Conservation (phyloP, 2,113 vertebrate genomes). For the Erpornis zantholeuca region DNA sequence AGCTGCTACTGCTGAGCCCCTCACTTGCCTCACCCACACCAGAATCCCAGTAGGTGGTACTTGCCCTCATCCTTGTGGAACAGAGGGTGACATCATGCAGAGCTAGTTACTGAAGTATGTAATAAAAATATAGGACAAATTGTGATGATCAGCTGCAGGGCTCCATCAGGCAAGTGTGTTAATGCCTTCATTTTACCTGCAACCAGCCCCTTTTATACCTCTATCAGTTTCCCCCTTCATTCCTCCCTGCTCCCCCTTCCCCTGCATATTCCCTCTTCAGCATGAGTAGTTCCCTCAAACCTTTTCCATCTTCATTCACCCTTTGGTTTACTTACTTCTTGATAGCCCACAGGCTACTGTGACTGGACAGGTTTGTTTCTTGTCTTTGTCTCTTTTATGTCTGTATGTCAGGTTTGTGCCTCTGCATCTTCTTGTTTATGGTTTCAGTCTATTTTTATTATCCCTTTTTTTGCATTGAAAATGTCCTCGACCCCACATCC, state of each 20-base stretch:
- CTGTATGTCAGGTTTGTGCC: not conserved
- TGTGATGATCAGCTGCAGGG: not conserved
- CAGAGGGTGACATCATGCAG: not conserved
- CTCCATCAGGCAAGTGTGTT: not conserved
- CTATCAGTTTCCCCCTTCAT: not conserved
- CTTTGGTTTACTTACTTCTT: not conserved
- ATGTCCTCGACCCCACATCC: not conserved
- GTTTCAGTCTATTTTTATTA: not conserved
- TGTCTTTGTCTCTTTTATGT: not conserved
- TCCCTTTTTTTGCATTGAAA: not conserved
- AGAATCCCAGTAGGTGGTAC: not conserved
- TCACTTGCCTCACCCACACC: not conserved
- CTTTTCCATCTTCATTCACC: not conserved
- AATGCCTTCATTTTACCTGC: not conserved
- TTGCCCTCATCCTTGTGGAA: not conserved
- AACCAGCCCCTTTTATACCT: not conserved
- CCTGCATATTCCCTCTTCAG: not conserved
- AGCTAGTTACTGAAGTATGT: not conserved
- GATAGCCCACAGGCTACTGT: not conserved
- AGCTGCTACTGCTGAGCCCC: not conserved
- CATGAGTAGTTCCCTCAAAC: accelerated
- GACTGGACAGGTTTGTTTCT: not conserved
- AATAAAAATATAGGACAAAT: not conserved
- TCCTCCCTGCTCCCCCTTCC: not conserved
- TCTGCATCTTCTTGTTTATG: not conserved